Evolutionary conservation across 2,113 vertebrate genomes (phyloP), one percentile per base, ranked within the genome.

Genomic region (Cettia cetti): DNA sequence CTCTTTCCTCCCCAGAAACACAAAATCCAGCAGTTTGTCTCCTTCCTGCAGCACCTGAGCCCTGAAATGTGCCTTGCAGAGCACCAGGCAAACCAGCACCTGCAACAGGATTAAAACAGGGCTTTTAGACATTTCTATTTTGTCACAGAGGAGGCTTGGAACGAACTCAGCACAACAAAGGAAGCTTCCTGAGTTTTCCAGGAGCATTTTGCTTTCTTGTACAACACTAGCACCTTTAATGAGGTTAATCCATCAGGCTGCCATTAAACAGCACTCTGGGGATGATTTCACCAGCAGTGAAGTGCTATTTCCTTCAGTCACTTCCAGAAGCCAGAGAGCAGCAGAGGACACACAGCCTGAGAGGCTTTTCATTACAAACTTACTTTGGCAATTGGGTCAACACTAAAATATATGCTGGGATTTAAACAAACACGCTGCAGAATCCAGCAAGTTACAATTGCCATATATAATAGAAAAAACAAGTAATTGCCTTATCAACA

Each of bases 291-390:
- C 15, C 87, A 94, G 91, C 45, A 87, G 13, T 14, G 37, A 91
- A 95, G 78, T 30, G 54, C 50, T 72, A 6, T 52, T 94, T 88
- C 94, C 94, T 90, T 82, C 68, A 87, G 89, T 50, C 54, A 72
- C 90, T 94, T 77, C 82, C 91, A 93, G 84, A 69, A 94, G 77
- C n/a, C 45, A 74, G 66, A 74, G 87, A 74, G 94, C 71, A 95
- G 22, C 35, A 61, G 66, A 95, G 82, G 90, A 88, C 85, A 15
- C 0, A 20, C n/a, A 59, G 59, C 2, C 75, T 82, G 90, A 94
- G 74, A 31, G 66, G 66, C 82, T 95, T 95, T 92, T 91, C 85
- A 88, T 82, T 82, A 69, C 12, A 65, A 72, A 59, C 19, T 82
- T 87, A 23, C 69, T 85, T 33, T 44, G 54, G 76, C 79, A 77